Evolutionary conservation across 2,113 vertebrate species (phyloP).

Genomic region (Pycnonotus jocosus): DNA sequence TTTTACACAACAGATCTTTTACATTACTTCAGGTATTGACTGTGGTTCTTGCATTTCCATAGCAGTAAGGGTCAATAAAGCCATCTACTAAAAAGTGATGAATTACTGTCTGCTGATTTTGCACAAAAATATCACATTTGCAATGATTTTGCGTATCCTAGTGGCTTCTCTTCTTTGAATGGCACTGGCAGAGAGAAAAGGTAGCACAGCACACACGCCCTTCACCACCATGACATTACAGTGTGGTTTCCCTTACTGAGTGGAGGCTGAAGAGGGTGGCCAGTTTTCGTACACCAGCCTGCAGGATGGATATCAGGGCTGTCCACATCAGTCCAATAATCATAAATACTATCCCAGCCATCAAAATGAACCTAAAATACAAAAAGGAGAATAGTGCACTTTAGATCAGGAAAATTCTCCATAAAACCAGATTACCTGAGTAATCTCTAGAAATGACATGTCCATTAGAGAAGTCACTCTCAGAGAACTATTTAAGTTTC

Average conservation of each 20-base stretch:
- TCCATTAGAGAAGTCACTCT: not conserved
- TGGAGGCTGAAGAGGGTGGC: constrained; percentile 82
- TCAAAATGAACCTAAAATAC: constrained; percentile 80
- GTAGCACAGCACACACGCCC: not conserved
- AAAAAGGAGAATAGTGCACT: not conserved
- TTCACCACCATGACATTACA: not conserved
- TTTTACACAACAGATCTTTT: not conserved
- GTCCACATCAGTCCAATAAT: constrained; percentile 84
- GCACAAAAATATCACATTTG: not conserved
- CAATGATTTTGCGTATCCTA: not conserved
- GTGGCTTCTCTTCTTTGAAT: not conserved
- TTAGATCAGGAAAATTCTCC: not conserved
- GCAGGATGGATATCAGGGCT: constrained; percentile 83
- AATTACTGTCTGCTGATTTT: not conserved
- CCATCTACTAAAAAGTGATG: not conserved
- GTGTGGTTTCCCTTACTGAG: constrained; percentile 73
- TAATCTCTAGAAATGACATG: not conserved
- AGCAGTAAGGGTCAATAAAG: not conserved
- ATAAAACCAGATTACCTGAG: not conserved
- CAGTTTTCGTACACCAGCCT: constrained; percentile 83
- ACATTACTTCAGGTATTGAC: not conserved
- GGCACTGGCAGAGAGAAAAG: not conserved
- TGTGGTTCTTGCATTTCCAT: not conserved
- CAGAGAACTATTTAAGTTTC: not conserved
- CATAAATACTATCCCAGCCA: constrained; percentile 81